A percentile compares a stretch with the other conserved stretches of the same genome.
These are phyloP conservation scores for Gobio gobio DNA, from an alignment of 2,113 vertebrate species.

Conservation along the genomic window DNA sequence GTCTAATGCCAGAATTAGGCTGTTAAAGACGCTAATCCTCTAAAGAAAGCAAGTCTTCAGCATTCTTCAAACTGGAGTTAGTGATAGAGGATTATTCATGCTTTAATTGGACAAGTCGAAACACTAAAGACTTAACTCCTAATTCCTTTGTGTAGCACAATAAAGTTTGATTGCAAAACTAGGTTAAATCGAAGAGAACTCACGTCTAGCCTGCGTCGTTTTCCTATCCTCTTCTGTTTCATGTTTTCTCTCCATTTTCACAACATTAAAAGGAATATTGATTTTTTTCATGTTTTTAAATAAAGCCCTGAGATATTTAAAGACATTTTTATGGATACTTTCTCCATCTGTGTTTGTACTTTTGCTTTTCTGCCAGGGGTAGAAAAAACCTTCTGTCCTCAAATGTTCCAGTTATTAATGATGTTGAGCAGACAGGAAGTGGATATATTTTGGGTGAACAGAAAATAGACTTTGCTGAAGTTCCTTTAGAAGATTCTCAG, in stretches of 20 bases:
- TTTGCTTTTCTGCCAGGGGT: conserved; percentile 7
- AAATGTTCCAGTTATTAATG: conserved; percentile 35
- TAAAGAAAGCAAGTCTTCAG: background rate
- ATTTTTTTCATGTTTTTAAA: background rate
- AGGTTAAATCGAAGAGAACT: background rate
- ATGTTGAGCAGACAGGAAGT: conserved; percentile 39
- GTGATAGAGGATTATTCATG: background rate
- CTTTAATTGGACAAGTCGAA: background rate
- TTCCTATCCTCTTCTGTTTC: background rate
- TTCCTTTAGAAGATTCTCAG: conserved; percentile 23
- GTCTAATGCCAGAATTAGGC: background rate
- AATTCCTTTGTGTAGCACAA: background rate
- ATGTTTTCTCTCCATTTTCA: background rate
- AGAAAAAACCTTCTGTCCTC: conserved; percentile 4
- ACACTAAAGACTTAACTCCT: background rate
- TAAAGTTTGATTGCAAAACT: background rate
- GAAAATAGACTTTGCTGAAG: conserved; percentile 41
- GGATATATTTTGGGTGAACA: conserved; percentile 35
- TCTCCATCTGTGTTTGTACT: conserved; percentile 28
- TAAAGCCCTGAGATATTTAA: conserved; percentile 16
- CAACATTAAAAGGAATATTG: conserved; percentile 8
- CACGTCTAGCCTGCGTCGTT: background rate
- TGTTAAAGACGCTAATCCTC: background rate
- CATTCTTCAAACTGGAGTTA: background rate
- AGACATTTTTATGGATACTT: conserved; percentile 11